Evolutionary conservation across 2,888 invertebrate species (phyloP), one percentile per base, ranked within the genome.

Genomic region (Pollenia griseotomentosa): DNA sequence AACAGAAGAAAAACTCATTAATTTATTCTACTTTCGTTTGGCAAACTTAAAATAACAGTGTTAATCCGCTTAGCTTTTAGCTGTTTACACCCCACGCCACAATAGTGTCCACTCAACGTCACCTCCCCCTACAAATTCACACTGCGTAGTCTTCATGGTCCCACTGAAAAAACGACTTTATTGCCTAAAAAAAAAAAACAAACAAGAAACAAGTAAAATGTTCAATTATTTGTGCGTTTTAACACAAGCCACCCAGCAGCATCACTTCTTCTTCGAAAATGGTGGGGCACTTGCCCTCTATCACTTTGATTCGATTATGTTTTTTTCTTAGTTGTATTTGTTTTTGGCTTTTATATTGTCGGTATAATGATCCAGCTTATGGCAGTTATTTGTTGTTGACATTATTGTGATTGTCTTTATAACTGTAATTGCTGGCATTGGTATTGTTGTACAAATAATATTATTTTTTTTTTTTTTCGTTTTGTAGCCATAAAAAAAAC

Each of bases 11-110:
- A 88, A 92, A 91, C 90, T 91, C 92, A 92, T 91, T 91, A 91
- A 91, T 91, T 91, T 92, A 90, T 92, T 91, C 92, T 90, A 90
- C 91, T 89, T 91, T 89, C 91, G 89, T 91, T 92, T 90, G 91
- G 89, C 90, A 90, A 87, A 84, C 84, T 82, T 82, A 87, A 87
- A 87, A 87, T 84, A 87, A 84, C 87, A 87, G 81, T 79, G 87
- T 87, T 87, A 87, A 87, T 87, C 87, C 87, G 87, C 87, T 87
- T 87, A 87, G 87, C 87, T 87, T 81, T 84, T 81, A 81, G 83
- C 83, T 81, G 81, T 87, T 87, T 63, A 81, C 59, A 66, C 46
- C 44, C 71, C 70, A 11, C 19, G 12, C 65, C 53, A 63, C 40
- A n/a, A 14, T 7, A 53, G 4, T n/a, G 40, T 42, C 16, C 11